Conservation (phyloP, 37 sponge, comb jelly and placozoan species). For the Ephydatia muelleri region DNA sequence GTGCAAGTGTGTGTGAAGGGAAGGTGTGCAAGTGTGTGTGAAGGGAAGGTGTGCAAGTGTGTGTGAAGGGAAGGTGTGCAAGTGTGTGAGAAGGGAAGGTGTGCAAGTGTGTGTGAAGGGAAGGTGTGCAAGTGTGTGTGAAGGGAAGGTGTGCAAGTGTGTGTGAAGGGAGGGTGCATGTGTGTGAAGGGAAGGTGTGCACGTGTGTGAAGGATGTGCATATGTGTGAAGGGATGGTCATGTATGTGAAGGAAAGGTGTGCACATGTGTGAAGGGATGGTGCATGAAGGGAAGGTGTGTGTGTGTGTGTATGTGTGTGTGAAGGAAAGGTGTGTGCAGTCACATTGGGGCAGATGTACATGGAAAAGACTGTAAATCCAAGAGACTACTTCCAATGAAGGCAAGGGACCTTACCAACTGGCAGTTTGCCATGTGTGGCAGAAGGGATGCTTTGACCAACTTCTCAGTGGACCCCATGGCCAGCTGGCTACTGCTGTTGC, state of each 20-base stretch:
- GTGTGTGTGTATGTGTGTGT: too few species aligned
- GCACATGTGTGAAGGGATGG: too few species aligned
- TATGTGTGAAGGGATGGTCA: not conserved
- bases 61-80: not conserved
- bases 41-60: not conserved
- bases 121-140: not conserved
- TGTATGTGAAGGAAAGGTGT: too few species aligned
- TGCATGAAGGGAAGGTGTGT: too few species aligned
- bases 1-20: too few species aligned
- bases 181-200: not conserved
- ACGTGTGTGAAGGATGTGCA: not conserved
- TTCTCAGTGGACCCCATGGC: slow-evolving; percentile 81
- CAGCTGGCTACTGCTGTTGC: slow-evolving; percentile 88
- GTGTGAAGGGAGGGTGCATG: not conserved
- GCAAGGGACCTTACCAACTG: slow-evolving; percentile 45
- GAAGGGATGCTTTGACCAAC: slow-evolving; percentile 37
- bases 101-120: too few species aligned
- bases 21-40: not conserved
- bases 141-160: not conserved
- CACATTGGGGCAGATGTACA: too few species aligned
- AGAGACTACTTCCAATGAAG: not conserved
- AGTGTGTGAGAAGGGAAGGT: too few species aligned
- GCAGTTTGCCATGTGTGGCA: slow-evolving; percentile 58
- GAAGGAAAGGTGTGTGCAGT: too few species aligned
- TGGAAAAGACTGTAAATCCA: too few species aligned